Evolutionary conservation across 2,113 vertebrate species (phyloP), one percentile per base, ranked within the genome.

Genomic region (Salvelinus namaycush): DNA sequence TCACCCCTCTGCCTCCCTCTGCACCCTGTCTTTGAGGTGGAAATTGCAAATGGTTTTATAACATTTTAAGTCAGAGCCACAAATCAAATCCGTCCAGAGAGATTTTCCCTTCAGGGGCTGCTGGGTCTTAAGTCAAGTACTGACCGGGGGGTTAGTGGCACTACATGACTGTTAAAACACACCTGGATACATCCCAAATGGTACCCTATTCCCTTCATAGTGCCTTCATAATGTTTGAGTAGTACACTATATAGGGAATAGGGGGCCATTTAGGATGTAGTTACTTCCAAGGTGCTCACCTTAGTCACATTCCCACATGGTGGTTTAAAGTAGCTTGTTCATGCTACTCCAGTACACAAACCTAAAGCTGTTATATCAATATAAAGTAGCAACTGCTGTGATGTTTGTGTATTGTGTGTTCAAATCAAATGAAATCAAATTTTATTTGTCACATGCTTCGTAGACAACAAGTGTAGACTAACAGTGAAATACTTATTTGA

Each of bases 201-300:
- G 16, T 18, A 18, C 13, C 14, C 14, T 54, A 54, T 18, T 54
- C 51, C 51, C 14, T 18, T 44, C 9, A 44, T 44, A 44, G 39
- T 44, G 39, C 39, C 39, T 44, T 44, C 9, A 44, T 44, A 11
- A 9, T 34, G 31, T 34, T 34, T 34, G 31, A 54, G 16, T 5
- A 18, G 13, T 5, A 4, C 14, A 54, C 51, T 54, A 18, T 18
- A 54, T 54, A 18, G 3, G 16, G 51, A 54, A 54, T 54, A 54
- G 51, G 51, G 4, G 51, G 51, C 4, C 39, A 54, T 18, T 54
- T 54, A 18, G 51, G 51, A 54, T 54, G 13, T 54, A 54, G 51
- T 78, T 75, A 48, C 83, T 76, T 83, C 84, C 62, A 82, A 69
- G 13, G 73, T 81, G 80, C 34, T 54, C 51, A 51, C 49, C 77